Conservation (phyloP, 2,113 vertebrate species). For the Hippocampus comes region DNA sequence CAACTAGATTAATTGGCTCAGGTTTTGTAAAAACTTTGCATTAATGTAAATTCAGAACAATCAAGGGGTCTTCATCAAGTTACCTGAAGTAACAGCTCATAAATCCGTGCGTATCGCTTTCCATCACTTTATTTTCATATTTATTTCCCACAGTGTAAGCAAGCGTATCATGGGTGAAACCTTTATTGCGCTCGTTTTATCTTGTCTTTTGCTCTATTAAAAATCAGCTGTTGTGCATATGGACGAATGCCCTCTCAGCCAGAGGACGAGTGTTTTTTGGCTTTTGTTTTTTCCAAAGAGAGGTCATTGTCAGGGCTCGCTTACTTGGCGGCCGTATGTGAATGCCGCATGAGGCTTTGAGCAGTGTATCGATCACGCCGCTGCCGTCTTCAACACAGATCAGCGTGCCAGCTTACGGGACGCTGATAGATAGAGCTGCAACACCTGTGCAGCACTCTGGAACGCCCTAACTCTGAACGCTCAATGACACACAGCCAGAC, state of each 20-base stretch:
- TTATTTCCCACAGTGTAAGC: constrained; percentile 33
- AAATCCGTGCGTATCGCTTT: neutral
- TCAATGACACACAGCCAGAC: constrained; percentile 42
- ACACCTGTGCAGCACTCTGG: constrained; percentile 58
- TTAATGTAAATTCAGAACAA: neutral
- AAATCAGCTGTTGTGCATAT: constrained; percentile 41
- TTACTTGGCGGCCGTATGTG: constrained; percentile 49
- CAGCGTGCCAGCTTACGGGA: constrained; percentile 59
- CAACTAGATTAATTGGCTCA: too few relatives aligned
- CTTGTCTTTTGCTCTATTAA: constrained; percentile 35
- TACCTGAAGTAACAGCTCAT: too few relatives aligned
- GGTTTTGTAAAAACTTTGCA: neutral
- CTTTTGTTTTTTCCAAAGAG: constrained; percentile 13
- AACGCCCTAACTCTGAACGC: constrained; percentile 49
- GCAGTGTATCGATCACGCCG: constrained; percentile 65
- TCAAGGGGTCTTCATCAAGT: neutral
- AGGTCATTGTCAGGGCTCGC: constrained; percentile 61
- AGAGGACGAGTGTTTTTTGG: constrained; percentile 49
- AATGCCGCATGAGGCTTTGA: constrained; percentile 52
- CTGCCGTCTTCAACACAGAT: constrained; percentile 57
- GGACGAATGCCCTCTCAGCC: constrained; percentile 34
- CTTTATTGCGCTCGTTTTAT: neutral
- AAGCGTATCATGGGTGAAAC: constrained; percentile 4
- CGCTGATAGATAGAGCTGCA: constrained; percentile 67
- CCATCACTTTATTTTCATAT: neutral